Evolutionary conservation across 1,140 invertebrate species (phyloP).

Genomic region (Caenorhabditis elegans): WBcel235 BX284604.4:7006001-7006500

Average conservation of each 20-base stretch:
- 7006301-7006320: background rate
- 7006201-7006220: background rate
- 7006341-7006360: background rate
- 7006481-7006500: too few species aligned
- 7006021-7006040: background rate
- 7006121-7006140: background rate
- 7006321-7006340: slow-evolving; percentile 16
- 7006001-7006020: background rate
- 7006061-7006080: background rate
- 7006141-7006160: background rate
- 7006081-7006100: background rate
- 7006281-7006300: slow-evolving; percentile 2
- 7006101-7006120: background rate
- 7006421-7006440: too few species aligned
- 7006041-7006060: background rate
- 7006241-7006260: background rate
- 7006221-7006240: background rate
- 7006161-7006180: background rate
- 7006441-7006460: too few species aligned
- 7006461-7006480: too few species aligned
- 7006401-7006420: too few species aligned
- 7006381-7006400: too few species aligned
- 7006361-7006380: background rate
- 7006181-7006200: background rate
- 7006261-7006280: background rate